Percentiles rank a stretch among this genome's conserved stretches.
phyloP scores from a whole-genome alignment of 2,113 vertebrate species.

The Chloroceryle aenea region DNA sequence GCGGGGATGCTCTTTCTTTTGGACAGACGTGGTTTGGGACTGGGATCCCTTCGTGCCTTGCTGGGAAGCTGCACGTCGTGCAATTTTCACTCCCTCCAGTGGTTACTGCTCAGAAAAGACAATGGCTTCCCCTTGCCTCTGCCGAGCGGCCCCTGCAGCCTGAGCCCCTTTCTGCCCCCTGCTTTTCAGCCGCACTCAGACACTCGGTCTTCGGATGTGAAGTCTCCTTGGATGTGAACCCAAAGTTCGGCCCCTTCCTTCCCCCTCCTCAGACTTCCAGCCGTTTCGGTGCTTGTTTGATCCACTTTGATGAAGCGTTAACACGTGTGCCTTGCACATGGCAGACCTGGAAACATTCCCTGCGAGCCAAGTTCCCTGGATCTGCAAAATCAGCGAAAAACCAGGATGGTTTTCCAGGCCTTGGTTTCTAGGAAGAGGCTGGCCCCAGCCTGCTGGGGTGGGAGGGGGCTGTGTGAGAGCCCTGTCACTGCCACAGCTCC shows the following conservation, averaged over 20 bases:
- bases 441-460: neutral
- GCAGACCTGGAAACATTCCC: neutral
- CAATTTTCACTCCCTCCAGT: neutral
- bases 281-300: rapidly evolving
- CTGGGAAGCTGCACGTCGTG: neutral
- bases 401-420: no score
- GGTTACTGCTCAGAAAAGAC: neutral
- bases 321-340: neutral
- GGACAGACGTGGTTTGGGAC: neutral
- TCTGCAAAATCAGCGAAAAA: neutral
- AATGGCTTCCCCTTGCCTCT: neutral
- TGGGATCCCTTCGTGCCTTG: rapidly evolving
- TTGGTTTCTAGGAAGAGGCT: neutral
- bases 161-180: neutral
- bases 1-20: neutral
- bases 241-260: neutral
- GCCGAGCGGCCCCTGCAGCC: neutral
- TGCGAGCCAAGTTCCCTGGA: neutral
- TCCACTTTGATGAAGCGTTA: neutral
- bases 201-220: rapidly evolving
- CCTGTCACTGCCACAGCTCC: neutral
- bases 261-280: no score
- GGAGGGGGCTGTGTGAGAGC: rapidly evolving
- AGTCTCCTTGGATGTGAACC: neutral
- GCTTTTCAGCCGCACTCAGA: no score